Base-by-base conservation (phyloP, 2,888 invertebrate species). In the Artemia sinica region DNA sequence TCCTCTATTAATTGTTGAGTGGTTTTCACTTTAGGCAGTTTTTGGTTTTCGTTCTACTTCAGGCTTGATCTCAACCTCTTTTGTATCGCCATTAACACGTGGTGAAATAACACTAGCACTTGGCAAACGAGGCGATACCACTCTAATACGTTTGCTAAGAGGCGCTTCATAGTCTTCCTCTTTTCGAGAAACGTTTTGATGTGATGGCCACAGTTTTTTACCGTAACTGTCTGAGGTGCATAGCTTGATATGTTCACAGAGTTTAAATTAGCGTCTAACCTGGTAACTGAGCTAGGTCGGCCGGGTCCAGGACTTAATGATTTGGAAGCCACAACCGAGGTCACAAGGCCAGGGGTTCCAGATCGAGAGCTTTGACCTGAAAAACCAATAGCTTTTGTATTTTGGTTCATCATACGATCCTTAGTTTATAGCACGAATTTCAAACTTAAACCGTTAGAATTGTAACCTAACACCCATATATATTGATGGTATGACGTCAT, bases 1-100 rank as follows among this genome's bases (percentile, higher is more conserved):
- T 88, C 86, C 69, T 86, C 88, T 71, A 91, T 80, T 69, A 91
- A 79, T 77, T 91, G 89, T 76, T 88, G 85, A 0, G 91, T 91
- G 49, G 87, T 87, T 78, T 86, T 86, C 66, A 87, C 79, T 74
- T 79, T 7, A 13, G 51, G 41, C 50, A 51, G n/a, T n/a, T n/a
- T 41, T 49, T 28, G 49, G 41, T 63, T 70, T 69, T 28, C 67
- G 65, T n/a, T 71, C 71, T 52, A 72, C 68, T 50, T 71, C 71
- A 51, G 50, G 50, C 14, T 49, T 51, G 14, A 49, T n/a, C n/a
- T 51, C 51, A 8, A 14, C 49, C 66, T 68, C 67, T 65, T 71
- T 71, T 69, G 71, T 69, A 12, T 69, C 71, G 48, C 71, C 69
- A 18, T 71, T 71, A 63, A 70, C 70, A 70, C 70, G 71, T 69